Evolutionary conservation across 1,140 invertebrate species (phyloP), one percentile per base, ranked within the genome.

Genomic region (Drosophila chauvacae): DNA sequence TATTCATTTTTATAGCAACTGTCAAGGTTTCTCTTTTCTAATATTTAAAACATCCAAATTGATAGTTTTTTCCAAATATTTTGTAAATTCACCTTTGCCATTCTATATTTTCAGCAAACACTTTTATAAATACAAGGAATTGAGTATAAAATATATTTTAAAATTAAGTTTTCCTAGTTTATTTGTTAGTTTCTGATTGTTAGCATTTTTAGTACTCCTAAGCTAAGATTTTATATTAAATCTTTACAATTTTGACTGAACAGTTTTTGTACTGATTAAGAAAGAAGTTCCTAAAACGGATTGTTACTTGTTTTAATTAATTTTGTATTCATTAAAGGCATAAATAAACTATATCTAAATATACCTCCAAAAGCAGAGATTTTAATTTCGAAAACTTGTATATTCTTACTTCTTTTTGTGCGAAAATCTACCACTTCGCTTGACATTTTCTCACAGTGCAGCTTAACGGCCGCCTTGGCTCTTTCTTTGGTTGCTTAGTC

Each of bases 401-500:
- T 11, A 11, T 39, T n/a, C 30, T 56, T 56, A 35, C 53, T 7
- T 7, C 11, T 23, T 53, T 14, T 11, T 11, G 7, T 4, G 9
- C 3, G 10, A 4, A 11, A 10, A 33, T 11, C 33, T 37, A 28
- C 13, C 2, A 39, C 18, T 64, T 58, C 16, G 14, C 28, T 35
- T 14, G 4, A 11, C 1, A 41, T 10, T 16, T 56, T 47, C 18
- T 57, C 9, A 26, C 33, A 18, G 37, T 71, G 48, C 45, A 39
- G 61, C 62, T 86, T 75, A 81, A 60, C 48, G 72, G 70, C 61
- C 61, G 66, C 65, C 58, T 80, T 80, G 80, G 80, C 71, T 88
- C 83, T 88, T 90, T 88, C 83, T 88, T 90, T 87, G 85, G 80
- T 83, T 80, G 45, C 39, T 57, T 20, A 45, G 20, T 48, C 30